A percentile compares a stretch with the other conserved stretches of the same genome.
Evolutionary conservation across 1,140 invertebrate genomes (phyloP).

Genomic region (Sycobia sp.): DNA sequence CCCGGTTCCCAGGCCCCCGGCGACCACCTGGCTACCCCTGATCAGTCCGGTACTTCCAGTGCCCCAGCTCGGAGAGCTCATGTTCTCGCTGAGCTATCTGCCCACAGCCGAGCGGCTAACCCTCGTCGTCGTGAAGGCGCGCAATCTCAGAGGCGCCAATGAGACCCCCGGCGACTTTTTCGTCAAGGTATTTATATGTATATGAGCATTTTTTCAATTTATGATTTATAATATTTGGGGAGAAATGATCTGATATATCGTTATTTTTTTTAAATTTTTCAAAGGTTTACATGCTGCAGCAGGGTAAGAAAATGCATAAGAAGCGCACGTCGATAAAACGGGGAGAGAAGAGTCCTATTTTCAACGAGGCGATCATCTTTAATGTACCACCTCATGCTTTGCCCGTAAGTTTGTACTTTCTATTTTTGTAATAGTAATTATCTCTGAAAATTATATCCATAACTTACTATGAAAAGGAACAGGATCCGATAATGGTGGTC

Average conservation of each 20-base stretch:
- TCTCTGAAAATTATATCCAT: no score
- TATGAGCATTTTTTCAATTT: no score
- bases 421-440: no score
- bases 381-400: conserved; percentile 71
- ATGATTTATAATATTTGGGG: no score
- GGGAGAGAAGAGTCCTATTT: conserved; percentile 74
- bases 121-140: conserved; percentile 66
- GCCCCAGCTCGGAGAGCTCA: conserved; percentile 65
- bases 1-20: conserved; percentile 55
- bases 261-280: conserved; percentile 19
- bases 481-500: no score
- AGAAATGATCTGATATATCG: no score
- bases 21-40: conserved; percentile 63
- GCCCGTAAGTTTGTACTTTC: conserved; percentile 57
- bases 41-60: conserved; percentile 63
- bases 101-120: conserved; percentile 67
- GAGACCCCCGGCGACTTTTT: conserved; percentile 53
- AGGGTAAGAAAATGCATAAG: conserved; percentile 78
- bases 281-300: conserved; percentile 76
- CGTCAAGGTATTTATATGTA: conserved; percentile 48
- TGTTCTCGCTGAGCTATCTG: conserved; percentile 67
- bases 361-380: conserved; percentile 82
- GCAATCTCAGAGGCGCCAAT: conserved; percentile 56
- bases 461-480: no score
- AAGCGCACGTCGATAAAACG: conserved; percentile 76